phyloP scores from a whole-genome alignment of 92 coral and sea anemone species.

The Umimayanthus chanpuru region DNA sequence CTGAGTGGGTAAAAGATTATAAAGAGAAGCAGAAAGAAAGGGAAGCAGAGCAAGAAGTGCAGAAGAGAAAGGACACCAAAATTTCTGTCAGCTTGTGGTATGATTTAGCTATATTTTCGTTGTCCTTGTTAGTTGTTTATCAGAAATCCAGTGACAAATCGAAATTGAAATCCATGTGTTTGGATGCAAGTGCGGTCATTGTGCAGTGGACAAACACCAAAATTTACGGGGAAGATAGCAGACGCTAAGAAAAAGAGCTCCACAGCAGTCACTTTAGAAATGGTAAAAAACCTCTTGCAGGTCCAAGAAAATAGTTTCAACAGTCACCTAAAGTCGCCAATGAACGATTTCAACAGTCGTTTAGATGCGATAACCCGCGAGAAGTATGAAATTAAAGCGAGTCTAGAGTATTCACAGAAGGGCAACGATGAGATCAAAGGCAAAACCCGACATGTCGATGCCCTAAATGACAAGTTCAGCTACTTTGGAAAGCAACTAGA shows the following conservation, averaged over 20 bases:
- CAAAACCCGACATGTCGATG: background rate
- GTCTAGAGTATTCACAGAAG: background rate
- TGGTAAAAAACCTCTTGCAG: too few relatives aligned
- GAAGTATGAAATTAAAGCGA: background rate
- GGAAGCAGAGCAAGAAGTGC: too few relatives aligned
- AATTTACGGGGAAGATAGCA: too few relatives aligned
- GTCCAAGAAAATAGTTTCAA: too few relatives aligned
- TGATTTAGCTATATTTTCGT: background rate
- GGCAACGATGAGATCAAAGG: background rate
- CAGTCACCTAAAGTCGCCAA: too few relatives aligned
- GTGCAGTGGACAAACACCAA: background rate
- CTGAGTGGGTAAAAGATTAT: too few relatives aligned
- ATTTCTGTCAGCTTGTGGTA: background rate
- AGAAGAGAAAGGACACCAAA: too few relatives aligned
- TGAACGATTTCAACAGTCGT: conserved; percentile 17
- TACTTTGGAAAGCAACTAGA: background rate
- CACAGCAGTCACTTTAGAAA: too few relatives aligned
- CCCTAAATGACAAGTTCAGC: background rate
- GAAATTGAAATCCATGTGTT: background rate
- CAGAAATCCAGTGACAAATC: background rate
- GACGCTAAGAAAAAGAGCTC: too few relatives aligned
- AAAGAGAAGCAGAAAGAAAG: too few relatives aligned
- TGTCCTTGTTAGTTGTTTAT: conserved; percentile 4
- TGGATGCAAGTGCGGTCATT: background rate
- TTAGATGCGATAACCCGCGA: conserved; percentile 7